phyloP scores from a whole-genome alignment of 2,888 invertebrate species.

The Ametastegia equiseti region DNA sequence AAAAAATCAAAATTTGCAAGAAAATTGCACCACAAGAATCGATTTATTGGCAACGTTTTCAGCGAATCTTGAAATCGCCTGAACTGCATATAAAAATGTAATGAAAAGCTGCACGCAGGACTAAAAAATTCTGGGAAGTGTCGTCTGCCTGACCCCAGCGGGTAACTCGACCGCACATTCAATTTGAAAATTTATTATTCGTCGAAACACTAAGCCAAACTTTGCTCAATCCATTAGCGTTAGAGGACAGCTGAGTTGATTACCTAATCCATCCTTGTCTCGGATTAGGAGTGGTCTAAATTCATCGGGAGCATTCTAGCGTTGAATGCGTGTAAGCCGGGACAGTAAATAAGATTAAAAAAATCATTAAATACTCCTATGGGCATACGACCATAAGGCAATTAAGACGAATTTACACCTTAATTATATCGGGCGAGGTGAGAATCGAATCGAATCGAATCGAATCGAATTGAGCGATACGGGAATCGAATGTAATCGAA shows the following conservation, averaged over 20 bases:
- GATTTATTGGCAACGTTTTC: neutral
- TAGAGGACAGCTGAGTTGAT: slow-evolving; percentile 42
- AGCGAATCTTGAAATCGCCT: neutral
- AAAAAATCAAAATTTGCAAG: neutral
- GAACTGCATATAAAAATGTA: neutral
- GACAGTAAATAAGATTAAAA: neutral
- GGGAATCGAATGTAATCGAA: neutral
- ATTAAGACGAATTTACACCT: neutral
- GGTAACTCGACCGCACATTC: slow-evolving; percentile 5
- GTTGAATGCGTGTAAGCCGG: neutral
- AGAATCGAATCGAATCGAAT: neutral
- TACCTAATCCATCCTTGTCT: slow-evolving; percentile 46
- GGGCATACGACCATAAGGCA: too few relatives aligned
- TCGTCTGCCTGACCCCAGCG: neutral
- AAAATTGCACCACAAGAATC: neutral
- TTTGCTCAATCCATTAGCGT: slow-evolving; percentile 45
- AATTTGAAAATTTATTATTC: slow-evolving; percentile 45
- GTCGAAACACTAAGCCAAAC: slow-evolving; percentile 33
- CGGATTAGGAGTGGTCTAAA: slow-evolving; percentile 38
- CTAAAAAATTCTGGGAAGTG: neutral
- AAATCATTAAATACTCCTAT: too few relatives aligned
- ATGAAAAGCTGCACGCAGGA: neutral
- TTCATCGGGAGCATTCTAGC: neutral
- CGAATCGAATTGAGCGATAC: neutral
- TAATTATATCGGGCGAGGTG: neutral